Evolutionary conservation across 2,113 vertebrate species (phyloP).

Genomic region (Tympanuchus pallidicinctus): DNA sequence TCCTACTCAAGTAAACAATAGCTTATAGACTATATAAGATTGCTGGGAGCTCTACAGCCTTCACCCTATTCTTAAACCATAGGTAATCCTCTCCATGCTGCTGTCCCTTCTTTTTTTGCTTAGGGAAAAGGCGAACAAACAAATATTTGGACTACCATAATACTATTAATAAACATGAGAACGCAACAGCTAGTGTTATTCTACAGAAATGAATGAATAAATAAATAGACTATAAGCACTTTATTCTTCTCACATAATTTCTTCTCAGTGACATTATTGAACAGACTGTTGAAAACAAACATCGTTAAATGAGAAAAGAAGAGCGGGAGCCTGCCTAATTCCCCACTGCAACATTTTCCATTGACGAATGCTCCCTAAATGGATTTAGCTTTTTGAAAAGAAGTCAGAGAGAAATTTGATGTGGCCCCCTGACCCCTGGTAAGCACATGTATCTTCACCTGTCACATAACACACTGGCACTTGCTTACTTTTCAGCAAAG

Average conservation of each 20-base stretch:
- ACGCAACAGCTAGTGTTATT: slow-evolving; percentile 78
- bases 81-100: slow-evolving; percentile 47
- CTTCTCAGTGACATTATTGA: slow-evolving; percentile 84
- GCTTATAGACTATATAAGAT: neutral
- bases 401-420: slow-evolving; percentile 87
- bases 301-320: slow-evolving; percentile 84
- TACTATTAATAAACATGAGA: slow-evolving; percentile 81
- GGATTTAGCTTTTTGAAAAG: slow-evolving; percentile 86
- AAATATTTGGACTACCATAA: slow-evolving; percentile 67
- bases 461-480: slow-evolving; percentile 85
- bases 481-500: slow-evolving; percentile 87
- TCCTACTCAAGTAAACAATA: neutral
- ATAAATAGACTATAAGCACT: slow-evolving; percentile 81
- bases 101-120: slow-evolving; percentile 37
- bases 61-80: slow-evolving; percentile 45
- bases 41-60: slow-evolving; percentile 33
- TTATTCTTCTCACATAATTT: slow-evolving; percentile 87
- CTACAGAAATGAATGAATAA: slow-evolving; percentile 83
- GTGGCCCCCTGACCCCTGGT: slow-evolving; percentile 85
- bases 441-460: slow-evolving; percentile 88
- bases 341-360: slow-evolving; percentile 82
- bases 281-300: slow-evolving; percentile 87
- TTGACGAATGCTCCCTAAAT: slow-evolving; percentile 85
- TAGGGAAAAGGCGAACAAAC: slow-evolving; percentile 64
- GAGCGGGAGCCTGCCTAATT: slow-evolving; percentile 76